Base-by-base conservation (phyloP, 2,888 invertebrate genomes). In the Isoperla grammatica region DNA sequence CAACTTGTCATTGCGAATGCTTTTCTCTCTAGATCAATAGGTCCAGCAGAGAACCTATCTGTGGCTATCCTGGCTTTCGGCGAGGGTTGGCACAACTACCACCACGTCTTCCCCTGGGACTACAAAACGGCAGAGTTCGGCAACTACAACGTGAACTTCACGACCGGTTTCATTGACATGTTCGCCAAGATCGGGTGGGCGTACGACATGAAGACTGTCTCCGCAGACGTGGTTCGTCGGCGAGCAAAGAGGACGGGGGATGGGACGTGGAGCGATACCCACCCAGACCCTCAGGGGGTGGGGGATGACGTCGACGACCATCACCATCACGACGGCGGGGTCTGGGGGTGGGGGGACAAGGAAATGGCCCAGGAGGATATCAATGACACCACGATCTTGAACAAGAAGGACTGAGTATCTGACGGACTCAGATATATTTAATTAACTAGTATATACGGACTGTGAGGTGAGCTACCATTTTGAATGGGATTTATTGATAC, bases 41-140 rank as follows among this genome's bases (percentile, higher is more conserved):
- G 29, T 29, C 29, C 29, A 29, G 29, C 8, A 8, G 29, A 29
- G 8, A 93, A 90, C 71, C 78, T 80, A 65, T 75, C 79, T 1
- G 92, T 94, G 0, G 83, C 90, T 0, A 68, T 88, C 0, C 69
- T 85, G 19, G 84, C 90, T 0, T 78, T 89, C 75, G 92, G 92
- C 0, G 92, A 92, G 73, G n/a, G 95, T 3, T 95, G 91, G 88
- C 95, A 95, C 77, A 95, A 95, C 76, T 95, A 91, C 74, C 95
- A 95, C 72, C 95, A 95, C 75, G 87, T 88, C 0, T 95, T 95
- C 74, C 94, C 94, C 0, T 91, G 90, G 87, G 95, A 95, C 74
- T 95, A 95, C 80, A 88, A 90, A 70, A 88, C 94, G 22, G 86
- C 91, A 5, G 95, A 95, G 73, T 77, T 90, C n/a, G 90, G 90